These are phyloP conservation scores for Tapirus indicus DNA, from an alignment of 2,797 vertebrate genomes.

Conservation along the genomic window DNA sequence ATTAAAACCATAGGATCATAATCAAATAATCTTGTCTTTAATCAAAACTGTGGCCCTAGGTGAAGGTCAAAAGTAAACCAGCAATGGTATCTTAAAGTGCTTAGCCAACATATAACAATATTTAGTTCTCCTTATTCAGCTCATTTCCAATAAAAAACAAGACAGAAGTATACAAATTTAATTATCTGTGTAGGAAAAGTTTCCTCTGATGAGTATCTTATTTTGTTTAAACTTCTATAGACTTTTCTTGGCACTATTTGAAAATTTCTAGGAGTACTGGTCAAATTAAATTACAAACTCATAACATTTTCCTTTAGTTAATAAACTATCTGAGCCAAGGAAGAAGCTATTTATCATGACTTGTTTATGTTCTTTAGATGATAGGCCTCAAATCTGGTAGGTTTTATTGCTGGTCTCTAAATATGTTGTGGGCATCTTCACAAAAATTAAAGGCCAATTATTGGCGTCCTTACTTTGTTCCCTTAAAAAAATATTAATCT, in stretches of 20 bases:
- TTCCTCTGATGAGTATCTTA: background rate
- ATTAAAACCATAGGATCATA: background rate
- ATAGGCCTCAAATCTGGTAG: background rate
- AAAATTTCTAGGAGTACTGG: conserved; percentile 4
- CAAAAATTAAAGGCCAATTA: background rate
- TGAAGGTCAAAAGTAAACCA: background rate
- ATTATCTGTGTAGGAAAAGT: background rate
- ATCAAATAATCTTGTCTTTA: conserved; percentile 55
- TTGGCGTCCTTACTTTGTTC: conserved; percentile 3
- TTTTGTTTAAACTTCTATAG: conserved; percentile 33
- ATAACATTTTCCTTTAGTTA: conserved; percentile 16
- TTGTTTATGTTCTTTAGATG: conserved; percentile 2
- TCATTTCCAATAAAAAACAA: conserved; percentile 10
- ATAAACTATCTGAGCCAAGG: background rate
- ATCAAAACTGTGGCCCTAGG: background rate
- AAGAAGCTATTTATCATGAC: background rate
- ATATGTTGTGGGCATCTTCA: background rate
- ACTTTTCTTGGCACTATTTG: background rate
- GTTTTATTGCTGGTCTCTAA: conserved; percentile 30
- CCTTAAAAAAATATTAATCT: background rate
- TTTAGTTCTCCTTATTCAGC: background rate
- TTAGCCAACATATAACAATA: background rate
- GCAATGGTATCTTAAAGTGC: background rate
- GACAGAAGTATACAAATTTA: background rate
- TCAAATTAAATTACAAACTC: conserved; percentile 45